Evolutionary conservation across 2,888 invertebrate genomes (phyloP).

Genomic region (Pollenia griseotomentosa): DNA sequence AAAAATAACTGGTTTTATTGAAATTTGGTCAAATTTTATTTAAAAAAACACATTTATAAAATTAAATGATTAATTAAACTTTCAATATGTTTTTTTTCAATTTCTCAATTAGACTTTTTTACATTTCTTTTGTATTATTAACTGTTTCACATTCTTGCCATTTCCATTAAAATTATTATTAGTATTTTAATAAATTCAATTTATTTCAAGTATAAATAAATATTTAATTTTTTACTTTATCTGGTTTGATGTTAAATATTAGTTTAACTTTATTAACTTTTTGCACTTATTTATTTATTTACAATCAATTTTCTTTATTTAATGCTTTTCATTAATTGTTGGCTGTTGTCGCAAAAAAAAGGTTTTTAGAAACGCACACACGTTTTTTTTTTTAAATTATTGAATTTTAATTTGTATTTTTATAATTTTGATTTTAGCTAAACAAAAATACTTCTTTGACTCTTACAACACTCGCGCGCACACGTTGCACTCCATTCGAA

Average conservation of each 20-base stretch:
- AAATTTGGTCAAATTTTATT: too few relatives aligned
- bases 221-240: conserved; percentile 27
- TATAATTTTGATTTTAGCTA: conserved; percentile 32
- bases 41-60: too few relatives aligned
- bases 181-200: conserved; percentile 5
- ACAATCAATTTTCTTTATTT: conserved; percentile 45
- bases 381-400: conserved; percentile 37
- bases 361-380: conserved; percentile 42
- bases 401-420: conserved; percentile 44
- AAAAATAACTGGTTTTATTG: conserved; percentile 58
- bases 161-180: conserved; percentile 6
- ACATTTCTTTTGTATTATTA: neutral
- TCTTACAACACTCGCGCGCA: conserved; percentile 41
- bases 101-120: neutral
- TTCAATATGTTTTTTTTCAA: neutral
- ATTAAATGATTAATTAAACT: neutral
- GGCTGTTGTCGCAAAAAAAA: conserved; percentile 24
- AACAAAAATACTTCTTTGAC: neutral
- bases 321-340: conserved; percentile 32
- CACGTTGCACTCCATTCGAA: conserved; percentile 64
- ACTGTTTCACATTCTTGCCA: conserved; percentile 21
- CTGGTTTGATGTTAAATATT: conserved; percentile 28
- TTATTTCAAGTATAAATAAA: conserved; percentile 17
- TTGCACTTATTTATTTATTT: conserved; percentile 33
- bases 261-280: neutral